These are phyloP conservation scores for Toxostoma redivivum DNA, from an alignment of 2,113 vertebrate species.

Conservation along the genomic window DNA sequence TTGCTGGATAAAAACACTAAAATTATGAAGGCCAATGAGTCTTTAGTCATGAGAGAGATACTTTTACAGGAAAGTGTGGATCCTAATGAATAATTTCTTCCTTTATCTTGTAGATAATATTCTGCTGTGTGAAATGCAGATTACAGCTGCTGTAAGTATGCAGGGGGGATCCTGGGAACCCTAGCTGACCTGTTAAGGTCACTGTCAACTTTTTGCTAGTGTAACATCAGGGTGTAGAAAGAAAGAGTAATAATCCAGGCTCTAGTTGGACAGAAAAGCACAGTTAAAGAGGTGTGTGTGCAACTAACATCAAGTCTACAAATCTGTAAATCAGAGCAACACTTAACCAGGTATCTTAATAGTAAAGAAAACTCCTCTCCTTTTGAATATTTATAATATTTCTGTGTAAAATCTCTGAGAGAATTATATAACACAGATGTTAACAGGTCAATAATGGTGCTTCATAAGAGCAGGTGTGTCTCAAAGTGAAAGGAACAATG, in stretches of 20 bases:
- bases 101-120: neutral
- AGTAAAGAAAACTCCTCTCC: fast-evolving
- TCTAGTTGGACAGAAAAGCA: neutral
- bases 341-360: neutral
- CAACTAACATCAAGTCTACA: neutral
- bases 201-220: neutral
- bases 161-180: neutral
- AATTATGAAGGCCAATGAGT: neutral
- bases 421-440: neutral
- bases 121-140: neutral
- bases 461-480: neutral
- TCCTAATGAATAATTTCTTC: neutral
- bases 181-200: neutral
- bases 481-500: neutral
- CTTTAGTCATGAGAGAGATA: neutral
- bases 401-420: neutral
- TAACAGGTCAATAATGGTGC: neutral
- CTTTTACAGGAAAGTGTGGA: neutral
- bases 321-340: neutral
- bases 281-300: neutral
- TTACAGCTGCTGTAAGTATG: neutral
- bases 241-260: neutral
- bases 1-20: neutral
- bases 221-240: neutral
- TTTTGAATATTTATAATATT: neutral